phyloP scores from a whole-genome alignment of 2,888 invertebrate species.

The Sarcophaga carnaria region DNA sequence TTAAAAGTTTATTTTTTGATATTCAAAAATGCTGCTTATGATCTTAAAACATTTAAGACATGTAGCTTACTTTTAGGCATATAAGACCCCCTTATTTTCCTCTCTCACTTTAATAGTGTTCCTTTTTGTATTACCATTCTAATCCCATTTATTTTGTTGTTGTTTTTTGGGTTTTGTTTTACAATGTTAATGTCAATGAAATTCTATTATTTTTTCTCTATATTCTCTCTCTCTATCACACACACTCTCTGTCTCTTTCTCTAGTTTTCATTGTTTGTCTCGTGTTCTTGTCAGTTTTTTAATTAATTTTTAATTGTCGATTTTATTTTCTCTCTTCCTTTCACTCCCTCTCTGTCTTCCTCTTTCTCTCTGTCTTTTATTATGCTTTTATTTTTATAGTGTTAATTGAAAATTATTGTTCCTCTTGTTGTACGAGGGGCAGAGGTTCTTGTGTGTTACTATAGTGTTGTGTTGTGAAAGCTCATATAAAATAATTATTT shows the following conservation, averaged over 20 bases:
- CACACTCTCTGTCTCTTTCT: not conserved
- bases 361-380: slow-evolving; percentile 18
- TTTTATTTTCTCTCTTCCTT: not conserved
- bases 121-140: not conserved
- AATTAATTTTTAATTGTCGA: slow-evolving; percentile 64
- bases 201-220: slow-evolving; percentile 16
- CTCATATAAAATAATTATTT: slow-evolving; percentile 42
- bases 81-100: no score
- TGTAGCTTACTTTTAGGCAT: no score
- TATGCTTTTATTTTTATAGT: slow-evolving; percentile 39
- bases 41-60: no score
- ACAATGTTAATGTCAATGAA: slow-evolving; percentile 33
- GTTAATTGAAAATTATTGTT: slow-evolving; percentile 68
- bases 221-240: slow-evolving; percentile 5
- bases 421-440: slow-evolving; percentile 34
- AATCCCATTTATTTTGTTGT: not conserved
- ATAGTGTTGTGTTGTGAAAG: not conserved
- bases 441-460: slow-evolving; percentile 10
- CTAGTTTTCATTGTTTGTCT: not conserved
- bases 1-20: no score
- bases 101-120: no score
- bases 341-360: not conserved
- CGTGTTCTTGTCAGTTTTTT: slow-evolving; percentile 35
- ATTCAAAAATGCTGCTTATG: no score
- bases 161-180: not conserved